Evolutionary conservation across 1,140 invertebrate species (phyloP).

Genomic region (Temnothorax nylanderi): DNA sequence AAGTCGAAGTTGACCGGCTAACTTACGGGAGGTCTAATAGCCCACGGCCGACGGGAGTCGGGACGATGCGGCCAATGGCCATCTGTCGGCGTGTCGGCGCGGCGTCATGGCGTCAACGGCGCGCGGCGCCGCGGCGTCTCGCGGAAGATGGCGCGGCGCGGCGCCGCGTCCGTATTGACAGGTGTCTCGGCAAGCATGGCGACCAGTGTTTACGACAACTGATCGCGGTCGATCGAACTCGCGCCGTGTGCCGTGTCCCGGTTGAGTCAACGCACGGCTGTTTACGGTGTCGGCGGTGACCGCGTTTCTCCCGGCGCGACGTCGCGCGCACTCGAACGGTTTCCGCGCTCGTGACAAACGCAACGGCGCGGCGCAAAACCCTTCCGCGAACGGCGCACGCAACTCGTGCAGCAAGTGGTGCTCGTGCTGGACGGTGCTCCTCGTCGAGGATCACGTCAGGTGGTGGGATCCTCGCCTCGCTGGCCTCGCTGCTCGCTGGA

Average conservation of each 20-base stretch:
- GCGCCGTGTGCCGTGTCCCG: neutral
- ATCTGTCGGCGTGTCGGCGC: too few species aligned
- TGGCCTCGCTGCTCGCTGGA: neutral
- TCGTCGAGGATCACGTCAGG: slow-evolving; percentile 58
- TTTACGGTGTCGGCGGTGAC: slow-evolving; percentile 29
- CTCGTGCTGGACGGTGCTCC: slow-evolving; percentile 9
- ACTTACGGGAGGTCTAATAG: too few species aligned
- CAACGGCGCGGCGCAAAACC: neutral
- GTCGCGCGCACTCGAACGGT: neutral
- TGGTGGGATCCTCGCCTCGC: slow-evolving; percentile 52
- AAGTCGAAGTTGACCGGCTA: too few species aligned
- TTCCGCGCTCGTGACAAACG: too few species aligned
- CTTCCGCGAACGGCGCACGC: neutral
- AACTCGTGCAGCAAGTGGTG: slow-evolving; percentile 22
- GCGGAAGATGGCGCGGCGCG: slow-evolving; percentile 59
- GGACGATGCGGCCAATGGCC: neutral
- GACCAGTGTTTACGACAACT: slow-evolving; percentile 83
- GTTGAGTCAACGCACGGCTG: slow-evolving; percentile 18
- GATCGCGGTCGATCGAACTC: slow-evolving; percentile 74
- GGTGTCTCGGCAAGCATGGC: slow-evolving; percentile 78
- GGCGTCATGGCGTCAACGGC: neutral
- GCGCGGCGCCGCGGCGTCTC: neutral
- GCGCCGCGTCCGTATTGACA: slow-evolving; percentile 77
- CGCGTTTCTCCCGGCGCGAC: neutral
- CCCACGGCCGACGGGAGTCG: too few species aligned